Percentiles rank a stretch among this genome's conserved stretches.
These are phyloP conservation scores for Glandiceps talaboti DNA, from an alignment of 53 echinoderm and acorn worm genomes.

Conservation along the genomic window DNA sequence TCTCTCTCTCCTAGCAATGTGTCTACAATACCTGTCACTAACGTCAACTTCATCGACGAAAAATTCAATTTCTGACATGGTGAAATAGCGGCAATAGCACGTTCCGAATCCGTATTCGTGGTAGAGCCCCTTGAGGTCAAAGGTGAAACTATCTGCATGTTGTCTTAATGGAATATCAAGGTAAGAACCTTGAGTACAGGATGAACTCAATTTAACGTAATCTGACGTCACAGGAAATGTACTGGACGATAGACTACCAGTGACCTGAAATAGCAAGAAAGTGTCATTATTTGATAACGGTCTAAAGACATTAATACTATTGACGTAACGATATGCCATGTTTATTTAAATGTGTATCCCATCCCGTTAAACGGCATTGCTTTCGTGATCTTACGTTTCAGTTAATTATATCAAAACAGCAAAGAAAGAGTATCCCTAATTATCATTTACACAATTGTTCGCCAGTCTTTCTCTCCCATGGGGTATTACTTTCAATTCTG, in stretches of 20 bases:
- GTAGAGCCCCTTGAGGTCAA: constrained; percentile 16
- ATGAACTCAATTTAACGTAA: constrained; percentile 45
- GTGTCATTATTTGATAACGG: too few relatives aligned
- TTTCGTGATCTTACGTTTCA: too few relatives aligned
- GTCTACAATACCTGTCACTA: constrained; percentile 60
- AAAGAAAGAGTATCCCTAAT: too few relatives aligned
- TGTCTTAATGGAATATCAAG: constrained; percentile 46
- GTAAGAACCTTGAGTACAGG: constrained; percentile 36
- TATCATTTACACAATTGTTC: too few relatives aligned
- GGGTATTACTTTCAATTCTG: too few relatives aligned
- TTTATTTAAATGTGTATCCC: too few relatives aligned
- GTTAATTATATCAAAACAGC: too few relatives aligned
- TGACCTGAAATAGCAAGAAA: constrained; percentile 20
- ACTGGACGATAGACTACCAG: constrained; percentile 12
- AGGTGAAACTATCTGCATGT: constrained; percentile 28
- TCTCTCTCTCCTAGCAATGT: too few relatives aligned
- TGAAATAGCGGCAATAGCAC: constrained; percentile 10
- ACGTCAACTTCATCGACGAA: constrained; percentile 37
- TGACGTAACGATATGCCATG: too few relatives aligned
- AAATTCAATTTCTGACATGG: constrained; percentile 69
- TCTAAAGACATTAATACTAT: too few relatives aligned
- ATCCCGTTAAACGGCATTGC: too few relatives aligned
- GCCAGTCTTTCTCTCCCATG: too few relatives aligned
- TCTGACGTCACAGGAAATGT: constrained; percentile 25
- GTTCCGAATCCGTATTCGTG: background rate